Conservation (phyloP, 2,113 vertebrate genomes). For the Pteruthius melanotis region DNA sequence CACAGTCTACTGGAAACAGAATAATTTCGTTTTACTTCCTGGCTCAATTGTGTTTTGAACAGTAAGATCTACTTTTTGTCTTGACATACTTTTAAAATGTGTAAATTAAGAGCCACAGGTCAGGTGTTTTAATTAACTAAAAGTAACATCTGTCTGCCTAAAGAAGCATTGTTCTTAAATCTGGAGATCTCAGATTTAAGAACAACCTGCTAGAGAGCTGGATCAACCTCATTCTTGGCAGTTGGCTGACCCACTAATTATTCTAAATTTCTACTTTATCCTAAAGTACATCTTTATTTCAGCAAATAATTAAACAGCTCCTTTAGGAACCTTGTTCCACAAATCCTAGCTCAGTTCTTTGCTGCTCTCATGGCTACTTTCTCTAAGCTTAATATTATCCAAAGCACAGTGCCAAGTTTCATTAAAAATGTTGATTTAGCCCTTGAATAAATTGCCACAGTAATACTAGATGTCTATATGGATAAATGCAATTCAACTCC, state of each 20-base stretch:
- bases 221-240: not conserved
- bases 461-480: not conserved
- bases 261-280: not conserved
- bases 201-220: not conserved
- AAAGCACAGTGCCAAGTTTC: not conserved
- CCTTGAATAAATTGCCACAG: not conserved
- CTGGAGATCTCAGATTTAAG: not conserved
- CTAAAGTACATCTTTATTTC: not conserved
- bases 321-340: not conserved
- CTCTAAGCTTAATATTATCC: not conserved
- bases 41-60: not conserved
- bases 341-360: not conserved
- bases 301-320: not conserved
- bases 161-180: not conserved
- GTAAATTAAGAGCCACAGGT: not conserved
- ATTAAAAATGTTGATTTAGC: not conserved
- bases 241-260: not conserved
- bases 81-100: not conserved
- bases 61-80: not conserved
- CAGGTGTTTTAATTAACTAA: not conserved
- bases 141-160: not conserved
- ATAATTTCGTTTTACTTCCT: not conserved
- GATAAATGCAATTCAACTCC: not conserved
- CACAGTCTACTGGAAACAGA: not conserved
- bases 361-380: not conserved